These are phyloP conservation scores for Limnephilus rhombicus DNA, from an alignment of 2,888 invertebrate genomes.

Conservation along the genomic window DNA sequence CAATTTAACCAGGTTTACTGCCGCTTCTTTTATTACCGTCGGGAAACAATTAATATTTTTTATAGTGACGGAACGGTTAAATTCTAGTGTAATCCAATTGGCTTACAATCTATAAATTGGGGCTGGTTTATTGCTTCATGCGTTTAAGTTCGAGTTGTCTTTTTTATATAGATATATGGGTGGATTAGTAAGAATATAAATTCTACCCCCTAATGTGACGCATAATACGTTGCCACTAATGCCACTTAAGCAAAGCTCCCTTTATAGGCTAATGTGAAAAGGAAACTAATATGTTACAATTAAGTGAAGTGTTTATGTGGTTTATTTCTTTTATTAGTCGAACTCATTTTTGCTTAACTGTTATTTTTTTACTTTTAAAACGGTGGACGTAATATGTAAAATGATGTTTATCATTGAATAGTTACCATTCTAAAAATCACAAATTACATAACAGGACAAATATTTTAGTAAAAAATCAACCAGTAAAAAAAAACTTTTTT, in stretches of 20 bases:
- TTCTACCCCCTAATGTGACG: background rate
- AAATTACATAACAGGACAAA: no score
- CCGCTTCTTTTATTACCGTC: background rate
- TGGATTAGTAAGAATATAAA: background rate
- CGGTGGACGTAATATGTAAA: no score
- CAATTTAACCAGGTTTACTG: background rate
- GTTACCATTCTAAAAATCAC: no score
- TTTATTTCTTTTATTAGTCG: background rate
- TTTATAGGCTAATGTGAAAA: slow-evolving; percentile 1
- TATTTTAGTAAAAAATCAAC: no score
- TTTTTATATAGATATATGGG: slow-evolving; percentile 1
- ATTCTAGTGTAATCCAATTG: background rate
- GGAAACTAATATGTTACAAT: background rate
- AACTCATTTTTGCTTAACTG: background rate
- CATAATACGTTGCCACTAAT: background rate
- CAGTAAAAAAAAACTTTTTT: no score
- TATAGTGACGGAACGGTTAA: background rate
- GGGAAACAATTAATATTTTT: background rate
- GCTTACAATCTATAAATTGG: background rate
- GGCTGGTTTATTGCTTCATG: background rate
- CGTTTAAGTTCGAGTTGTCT: background rate
- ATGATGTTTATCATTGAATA: no score
- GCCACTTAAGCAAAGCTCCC: background rate
- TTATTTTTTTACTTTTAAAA: background rate
- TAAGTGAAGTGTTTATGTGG: background rate